Evolutionary conservation across 2,888 invertebrate genomes (phyloP), one percentile per base, ranked within the genome.

Genomic region (Candidula unifasciata): DNA sequence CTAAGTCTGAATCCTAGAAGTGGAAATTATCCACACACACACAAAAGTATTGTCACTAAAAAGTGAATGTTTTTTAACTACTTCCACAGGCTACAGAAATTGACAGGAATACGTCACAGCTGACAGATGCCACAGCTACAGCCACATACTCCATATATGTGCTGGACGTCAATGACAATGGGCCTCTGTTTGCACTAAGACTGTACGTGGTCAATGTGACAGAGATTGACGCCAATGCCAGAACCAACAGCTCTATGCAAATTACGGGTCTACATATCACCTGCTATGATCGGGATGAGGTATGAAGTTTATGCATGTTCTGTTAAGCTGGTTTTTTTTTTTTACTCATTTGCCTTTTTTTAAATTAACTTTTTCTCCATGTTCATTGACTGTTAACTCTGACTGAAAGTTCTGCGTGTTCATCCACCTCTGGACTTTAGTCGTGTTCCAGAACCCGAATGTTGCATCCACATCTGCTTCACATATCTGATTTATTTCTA

Each of bases 101-200:
- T 35, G 68, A 83, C 76, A 52, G 54, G 37, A 60, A 33, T 64
- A 57, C 57, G 33, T 21, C 3, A 21, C 27, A 27, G 21, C 60
- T 33, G 33, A 80, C 83, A 44, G 16, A 44, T 73, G 73, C 44
- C n/a, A 44, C 71, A 52, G 80, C 71, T 64, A 78, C 82, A 57
- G 74, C 66, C 33, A 69, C 77, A 30, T 84, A 79, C n/a, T 69
- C 77, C 30, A 71, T 80, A 27, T 35, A 52, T 86, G 54, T 76
- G 10, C 13, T 74, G 5, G 87, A 87, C 74, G 73, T 82, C n/a
- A 86, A 87, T 83, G 87, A 87, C 82, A 83, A 85, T 33, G 18
- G 64, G 18, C 85, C 87, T 3, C n/a, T 10, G 10, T 87, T 87
- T 74, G 30, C 37, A 6, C 60, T 52, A 44, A 33, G 44, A 37